phyloP scores from a whole-genome alignment of 2,113 vertebrate species.

The Todiramphus chloris region DNA sequence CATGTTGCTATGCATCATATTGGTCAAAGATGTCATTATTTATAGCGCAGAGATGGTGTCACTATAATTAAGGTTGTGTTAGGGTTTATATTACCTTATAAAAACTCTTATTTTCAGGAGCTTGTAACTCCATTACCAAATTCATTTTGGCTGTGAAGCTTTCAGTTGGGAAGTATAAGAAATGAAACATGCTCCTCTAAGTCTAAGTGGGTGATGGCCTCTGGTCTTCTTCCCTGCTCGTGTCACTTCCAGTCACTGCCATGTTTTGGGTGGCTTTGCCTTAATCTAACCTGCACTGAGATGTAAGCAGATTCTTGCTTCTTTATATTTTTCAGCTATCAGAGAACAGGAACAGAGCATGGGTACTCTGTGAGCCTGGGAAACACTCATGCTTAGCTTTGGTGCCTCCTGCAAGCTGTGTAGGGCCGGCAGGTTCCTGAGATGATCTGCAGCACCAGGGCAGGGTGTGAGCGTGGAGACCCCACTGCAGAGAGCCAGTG shows the following conservation, averaged over 20 bases:
- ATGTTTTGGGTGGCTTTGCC: background rate
- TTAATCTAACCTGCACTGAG: background rate
- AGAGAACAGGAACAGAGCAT: background rate
- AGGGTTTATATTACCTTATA: conserved; percentile 52
- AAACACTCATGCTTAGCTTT: background rate
- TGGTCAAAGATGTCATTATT: conserved; percentile 46
- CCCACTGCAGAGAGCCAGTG: background rate
- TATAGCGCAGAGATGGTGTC: conserved; percentile 31
- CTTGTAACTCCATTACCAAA: background rate
- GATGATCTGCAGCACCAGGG: background rate
- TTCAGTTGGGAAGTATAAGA: background rate
- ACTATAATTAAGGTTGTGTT: conserved; percentile 62
- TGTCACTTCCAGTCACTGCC: background rate
- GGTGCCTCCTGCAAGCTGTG: background rate
- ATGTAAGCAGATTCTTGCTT: background rate
- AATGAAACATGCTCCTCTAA: background rate
- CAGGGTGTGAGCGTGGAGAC: background rate
- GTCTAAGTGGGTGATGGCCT: background rate
- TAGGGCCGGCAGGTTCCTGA: background rate
- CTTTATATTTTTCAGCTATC: background rate
- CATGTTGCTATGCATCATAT: conserved; percentile 26
- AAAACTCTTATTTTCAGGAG: conserved; percentile 45
- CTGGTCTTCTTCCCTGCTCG: background rate
- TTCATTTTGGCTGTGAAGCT: conserved; percentile 1
- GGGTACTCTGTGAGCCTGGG: background rate